Conservation (phyloP, 1,140 invertebrate genomes). For the Monomorium pharaonis region DNA sequence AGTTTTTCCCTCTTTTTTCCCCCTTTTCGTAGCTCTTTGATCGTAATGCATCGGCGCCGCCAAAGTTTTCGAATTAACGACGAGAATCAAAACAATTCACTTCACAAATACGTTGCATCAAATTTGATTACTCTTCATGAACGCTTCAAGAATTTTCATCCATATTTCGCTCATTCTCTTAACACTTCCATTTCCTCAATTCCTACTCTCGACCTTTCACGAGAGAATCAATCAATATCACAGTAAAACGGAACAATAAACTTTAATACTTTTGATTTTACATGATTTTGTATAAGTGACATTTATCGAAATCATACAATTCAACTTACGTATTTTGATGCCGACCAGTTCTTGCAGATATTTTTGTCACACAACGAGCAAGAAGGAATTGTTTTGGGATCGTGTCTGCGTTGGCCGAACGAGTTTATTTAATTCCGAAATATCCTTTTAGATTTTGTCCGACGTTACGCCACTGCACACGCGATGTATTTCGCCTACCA, state of each 20-base stretch:
- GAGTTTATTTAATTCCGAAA: slow-evolving; percentile 51
- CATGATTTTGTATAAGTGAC: neutral
- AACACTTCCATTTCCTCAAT: neutral
- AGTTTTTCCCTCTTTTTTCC: slow-evolving; percentile 1
- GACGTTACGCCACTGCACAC: slow-evolving; percentile 65
- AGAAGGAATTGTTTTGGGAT: slow-evolving; percentile 40
- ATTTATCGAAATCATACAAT: neutral
- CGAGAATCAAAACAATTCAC: neutral
- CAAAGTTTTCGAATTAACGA: neutral
- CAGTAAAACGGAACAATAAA: neutral
- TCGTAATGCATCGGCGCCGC: neutral
- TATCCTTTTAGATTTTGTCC: slow-evolving; percentile 63
- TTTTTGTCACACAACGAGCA: slow-evolving; percentile 18
- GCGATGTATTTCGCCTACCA: slow-evolving; percentile 66
- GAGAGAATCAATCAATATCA: neutral
- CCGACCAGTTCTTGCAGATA: neutral
- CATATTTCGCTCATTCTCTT: neutral
- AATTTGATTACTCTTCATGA: neutral
- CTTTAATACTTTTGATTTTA: neutral
- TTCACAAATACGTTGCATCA: neutral
- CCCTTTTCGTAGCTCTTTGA: neutral
- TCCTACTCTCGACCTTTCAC: neutral
- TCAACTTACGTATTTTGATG: neutral
- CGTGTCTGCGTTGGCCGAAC: slow-evolving; percentile 59
- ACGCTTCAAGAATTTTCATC: neutral